Conservation (phyloP, 2,113 vertebrate species). For the human region GRCh38 chr17:48680001-48680500, state of each 20-base stretch:
- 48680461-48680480: background rate
- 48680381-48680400: background rate
- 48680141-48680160: background rate
- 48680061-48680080: background rate
- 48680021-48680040: background rate
- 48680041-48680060: background rate
- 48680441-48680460: background rate
- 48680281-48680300: background rate
- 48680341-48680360: background rate
- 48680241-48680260: background rate
- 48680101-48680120: background rate
- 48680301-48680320: background rate
- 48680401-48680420: background rate
- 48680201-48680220: background rate
- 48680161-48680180: background rate
- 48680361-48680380: background rate
- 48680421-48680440: background rate
- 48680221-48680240: background rate
- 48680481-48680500: background rate
- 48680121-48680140: background rate
- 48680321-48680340: background rate
- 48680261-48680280: background rate
- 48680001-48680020: background rate
- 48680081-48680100: background rate
- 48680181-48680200: background rate